Evolutionary conservation across 2,888 invertebrate species (phyloP), one percentile per base, ranked within the genome.

Genomic region (Cephus pulcher): DNA sequence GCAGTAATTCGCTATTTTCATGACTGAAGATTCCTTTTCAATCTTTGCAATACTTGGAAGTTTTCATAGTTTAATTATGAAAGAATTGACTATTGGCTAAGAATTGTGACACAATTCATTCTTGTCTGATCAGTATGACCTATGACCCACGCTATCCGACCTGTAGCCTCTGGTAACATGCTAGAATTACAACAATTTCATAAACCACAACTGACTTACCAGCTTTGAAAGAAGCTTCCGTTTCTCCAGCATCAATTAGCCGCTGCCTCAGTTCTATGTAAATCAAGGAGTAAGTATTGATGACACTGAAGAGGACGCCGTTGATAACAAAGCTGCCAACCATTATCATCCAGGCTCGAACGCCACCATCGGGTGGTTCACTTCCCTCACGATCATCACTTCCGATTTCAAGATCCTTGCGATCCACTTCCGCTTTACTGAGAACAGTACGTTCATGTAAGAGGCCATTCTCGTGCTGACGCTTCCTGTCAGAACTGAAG

Each of bases 251-350:
- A n/a, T 92, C 92, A 79, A 93, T 90, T 80, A 97, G 92, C 86
- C 94, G 94, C 75, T 94, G 93, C 85, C 94, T 93, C 73, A 97
- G 93, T 82, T 95, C 94, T 11, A 94, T 93, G 89, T 96, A 96
- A 82, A 98, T 93, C 37, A 97, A 95, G 84, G 97, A 96, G 90
- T 96, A 97, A 0, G 96, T 96, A 92, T 98, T 98, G 88, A 98
- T 97, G 73, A 97, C 95, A 74, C 98, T 97, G 91, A 98, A 98
- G 76, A 98, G 93, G 76, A 98, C 95, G 11, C 98, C 98, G 92
- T 98, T 98, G 87, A 96, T 96, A 79, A 97, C 93, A 91, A 98
- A 97, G 79, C 98, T 97, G 73, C 95, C 97, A 71, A 97, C 86
- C 94, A 97, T 94, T 30, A 98, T 95, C 80, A 95, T 92, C 95